Base-by-base conservation (phyloP, 1,140 invertebrate genomes). In the Drosophila nannoptera region DNA sequence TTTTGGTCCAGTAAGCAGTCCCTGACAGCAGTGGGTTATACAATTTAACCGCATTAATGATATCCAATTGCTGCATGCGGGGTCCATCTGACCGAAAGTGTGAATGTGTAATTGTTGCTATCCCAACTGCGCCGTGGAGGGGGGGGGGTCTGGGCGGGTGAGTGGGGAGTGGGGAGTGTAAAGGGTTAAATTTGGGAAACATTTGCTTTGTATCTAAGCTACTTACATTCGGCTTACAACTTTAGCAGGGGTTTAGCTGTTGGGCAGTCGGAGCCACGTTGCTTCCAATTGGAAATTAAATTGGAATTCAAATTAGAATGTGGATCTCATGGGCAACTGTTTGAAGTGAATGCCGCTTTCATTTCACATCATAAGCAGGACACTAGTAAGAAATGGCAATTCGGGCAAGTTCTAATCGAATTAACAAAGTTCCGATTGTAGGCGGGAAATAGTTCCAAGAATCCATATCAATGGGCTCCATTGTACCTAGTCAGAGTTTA, bases 31-130 rank as follows among this genome's bases (percentile, higher is more conserved):
- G 69, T 46, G 73, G 70, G 55, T 66, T 70, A 78, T 69, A 69
- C 76, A 68, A 58, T 74, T 67, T 78, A 78, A 78, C 76, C 76
- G 49, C 76, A 78, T 78, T 78, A 78, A 78, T 75, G 77, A 64
- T 73, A 75, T 56, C 59, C 59, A 56, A 56, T 64, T 33, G 42
- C 62, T n/a, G 40, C 22, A 9, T 22, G 11, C 48, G 52, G 29
- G 31, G n/a, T 42, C 42, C 53, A 40, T 43, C 53, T 35, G 61
- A 7, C 50, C 14, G 32, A 48, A 54, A 70, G 45, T 49, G 38
- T 31, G 70, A 76, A 76, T 70, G 62, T 63, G 76, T 78, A 78
- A 78, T 78, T 75, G 76, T 70, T 78, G 76, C 56, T 67, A 9
- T 32, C n/a, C 8, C 22, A 22, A 22, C 22, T 22, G 22, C 1